Base-by-base conservation (phyloP, 2,888 invertebrate genomes). In the Bombyx huttoni region DNA sequence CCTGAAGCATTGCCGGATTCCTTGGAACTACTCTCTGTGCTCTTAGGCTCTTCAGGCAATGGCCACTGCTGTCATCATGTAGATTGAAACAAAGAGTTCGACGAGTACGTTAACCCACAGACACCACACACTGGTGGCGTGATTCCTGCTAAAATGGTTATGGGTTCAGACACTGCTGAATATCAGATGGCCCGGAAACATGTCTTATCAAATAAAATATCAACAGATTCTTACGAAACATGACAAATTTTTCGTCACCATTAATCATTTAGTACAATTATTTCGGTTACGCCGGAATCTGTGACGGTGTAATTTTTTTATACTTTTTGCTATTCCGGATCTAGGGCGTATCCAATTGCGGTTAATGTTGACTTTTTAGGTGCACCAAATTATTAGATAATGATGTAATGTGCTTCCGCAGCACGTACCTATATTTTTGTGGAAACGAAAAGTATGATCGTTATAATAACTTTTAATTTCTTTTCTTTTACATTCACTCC, bases 281-380 rank as follows among this genome's bases (percentile, higher is more conserved):
- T 62, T 67, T 60, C 57, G 58, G 68, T 75, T 74, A 73, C 75
- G 70, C 69, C 64, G 58, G 54, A 58, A 61, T 62, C 64, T 54
- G 59, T 49, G 56, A 50, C 56, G 59, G 62, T 67, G 70, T 69
- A 63, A 69, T 69, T 69, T 73, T 76, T 72, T 63, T 56, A 53
- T 54, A 51, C 56, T 62, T 78, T 74, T 63, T 65, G 75, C 63
- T 78, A 81, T 65, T 61, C 60, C 68, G 68, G 65, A 81, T 72
- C 74, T 78, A 68, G 79, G 70, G 72, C 79, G 67, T 65, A 58
- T 62, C 70, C 56, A 73, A 75, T 77, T 65, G 63, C 55, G 58
- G 54, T 52, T 50, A 50, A 49, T 50, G 59, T 62, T 62, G 59
- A 67, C 56, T 64, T 70, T 72, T 73, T 75, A 58, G 13, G 49